These are phyloP conservation scores for Brenthis ino DNA, from an alignment of 2,888 invertebrate genomes.

Conservation along the genomic window DNA sequence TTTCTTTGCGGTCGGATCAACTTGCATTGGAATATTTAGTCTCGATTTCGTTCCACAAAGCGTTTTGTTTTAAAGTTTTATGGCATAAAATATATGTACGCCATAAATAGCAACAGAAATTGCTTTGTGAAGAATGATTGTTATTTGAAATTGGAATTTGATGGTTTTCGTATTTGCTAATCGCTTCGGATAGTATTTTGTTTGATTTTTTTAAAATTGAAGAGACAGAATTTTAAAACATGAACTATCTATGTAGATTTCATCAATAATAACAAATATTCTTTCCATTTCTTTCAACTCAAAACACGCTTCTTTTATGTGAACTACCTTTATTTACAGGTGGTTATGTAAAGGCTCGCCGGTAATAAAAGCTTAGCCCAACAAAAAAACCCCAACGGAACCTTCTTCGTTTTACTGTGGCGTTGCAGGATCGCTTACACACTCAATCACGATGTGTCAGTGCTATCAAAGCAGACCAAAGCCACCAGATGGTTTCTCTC, in stretches of 20 bases:
- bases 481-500: no score
- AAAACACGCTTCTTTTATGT: no score
- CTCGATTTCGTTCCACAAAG: slow-evolving; percentile 8
- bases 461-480: no score
- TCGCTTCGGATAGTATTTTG: neutral
- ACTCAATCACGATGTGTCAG: no score
- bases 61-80: neutral
- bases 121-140: slow-evolving; percentile 13
- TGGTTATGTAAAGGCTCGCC: no score
- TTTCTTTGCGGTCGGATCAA: slow-evolving; percentile 10
- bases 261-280: no score
- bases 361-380: no score
- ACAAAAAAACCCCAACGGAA: no score
- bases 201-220: neutral
- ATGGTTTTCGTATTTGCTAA: neutral
- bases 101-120: slow-evolving; percentile 8
- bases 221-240: neutral
- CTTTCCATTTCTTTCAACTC: no score
- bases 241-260: neutral
- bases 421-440: no score
- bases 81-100: slow-evolving; percentile 10
- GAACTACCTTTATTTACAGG: no score
- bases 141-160: slow-evolving; percentile 7
- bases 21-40: slow-evolving; percentile 21
- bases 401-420: no score